Conservation (phyloP, 1,140 invertebrate species). For the Heliothis virescens region DNA sequence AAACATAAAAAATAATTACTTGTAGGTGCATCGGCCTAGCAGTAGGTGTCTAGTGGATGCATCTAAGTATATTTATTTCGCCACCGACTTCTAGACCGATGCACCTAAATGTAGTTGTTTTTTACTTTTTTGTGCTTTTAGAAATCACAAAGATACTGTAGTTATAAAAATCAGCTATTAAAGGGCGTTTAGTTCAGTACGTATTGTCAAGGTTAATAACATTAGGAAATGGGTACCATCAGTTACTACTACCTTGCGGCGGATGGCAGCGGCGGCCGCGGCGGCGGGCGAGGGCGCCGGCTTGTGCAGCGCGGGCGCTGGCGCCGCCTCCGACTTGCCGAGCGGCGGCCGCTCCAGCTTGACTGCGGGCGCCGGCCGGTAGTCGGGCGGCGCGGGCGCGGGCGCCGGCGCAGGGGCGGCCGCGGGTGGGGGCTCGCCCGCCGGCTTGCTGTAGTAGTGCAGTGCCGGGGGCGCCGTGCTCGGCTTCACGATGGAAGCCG, state of each 20-base stretch:
- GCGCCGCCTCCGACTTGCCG: conserved; percentile 62
- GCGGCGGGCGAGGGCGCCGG: conserved; percentile 65
- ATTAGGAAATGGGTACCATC: no score
- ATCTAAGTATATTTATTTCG: no score
- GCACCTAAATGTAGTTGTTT: no score
- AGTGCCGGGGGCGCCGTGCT: conserved; percentile 26
- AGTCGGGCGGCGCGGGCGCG: conserved; percentile 67
- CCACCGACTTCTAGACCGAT: no score
- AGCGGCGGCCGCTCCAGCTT: conserved; percentile 73
- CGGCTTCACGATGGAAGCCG: conserved; percentile 66
- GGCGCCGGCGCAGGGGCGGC: conserved; percentile 78
- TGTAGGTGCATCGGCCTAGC: no score
- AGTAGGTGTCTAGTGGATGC: no score
- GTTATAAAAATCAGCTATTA: no score
- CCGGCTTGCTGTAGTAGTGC: conserved; percentile 64
- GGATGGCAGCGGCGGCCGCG: conserved; percentile 23
- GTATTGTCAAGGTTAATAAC: no score
- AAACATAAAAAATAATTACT: no score
- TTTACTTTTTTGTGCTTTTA: no score
- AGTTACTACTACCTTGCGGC: conserved; percentile 43
- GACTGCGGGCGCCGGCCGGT: conserved; percentile 57
- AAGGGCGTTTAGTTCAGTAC: no score
- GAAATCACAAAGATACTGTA: no score
- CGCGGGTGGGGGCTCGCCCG: conserved; percentile 64
- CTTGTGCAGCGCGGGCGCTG: conserved; percentile 57